Evolutionary conservation across 2,113 vertebrate species (phyloP).

Genomic region (Ornithorhynchus anatinus): DNA sequence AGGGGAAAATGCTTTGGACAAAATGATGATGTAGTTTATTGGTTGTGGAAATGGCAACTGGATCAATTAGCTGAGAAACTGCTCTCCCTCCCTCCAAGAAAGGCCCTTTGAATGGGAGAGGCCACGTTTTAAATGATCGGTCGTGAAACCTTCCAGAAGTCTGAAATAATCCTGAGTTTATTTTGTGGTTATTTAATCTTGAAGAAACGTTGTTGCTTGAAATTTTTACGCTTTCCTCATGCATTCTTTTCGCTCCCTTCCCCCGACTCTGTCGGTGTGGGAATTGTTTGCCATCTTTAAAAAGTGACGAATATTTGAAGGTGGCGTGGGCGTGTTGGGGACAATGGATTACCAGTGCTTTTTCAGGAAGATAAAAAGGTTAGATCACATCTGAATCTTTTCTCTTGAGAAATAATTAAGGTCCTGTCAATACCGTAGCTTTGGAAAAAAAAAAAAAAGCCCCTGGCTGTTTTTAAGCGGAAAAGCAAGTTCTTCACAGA

Average conservation of each 20-base stretch:
- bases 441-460: conserved; percentile 31
- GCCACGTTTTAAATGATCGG: too few species aligned
- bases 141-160: too few species aligned
- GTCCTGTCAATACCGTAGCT: neutral
- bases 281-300: neutral
- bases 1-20: too few species aligned
- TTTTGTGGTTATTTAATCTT: too few species aligned
- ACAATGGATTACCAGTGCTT: neutral
- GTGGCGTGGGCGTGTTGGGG: neutral
- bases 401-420: conserved; percentile 44
- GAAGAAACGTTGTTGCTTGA: neutral
- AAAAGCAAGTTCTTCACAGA: too few species aligned
- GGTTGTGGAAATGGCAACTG: too few species aligned
- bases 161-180: too few species aligned
- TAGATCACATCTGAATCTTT: conserved; percentile 45
- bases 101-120: too few species aligned
- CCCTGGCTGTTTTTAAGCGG: conserved; percentile 26
- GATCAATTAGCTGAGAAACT: too few species aligned
- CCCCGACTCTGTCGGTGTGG: neutral
- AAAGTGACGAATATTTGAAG: conserved; percentile 1
- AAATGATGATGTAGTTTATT: too few species aligned
- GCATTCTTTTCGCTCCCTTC: neutral
- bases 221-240: neutral
- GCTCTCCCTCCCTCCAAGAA: too few species aligned
- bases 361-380: conserved; percentile 23